Evolutionary conservation across 1,140 invertebrate genomes (phyloP).

Genomic region (Drosophila ohnishii): DNA sequence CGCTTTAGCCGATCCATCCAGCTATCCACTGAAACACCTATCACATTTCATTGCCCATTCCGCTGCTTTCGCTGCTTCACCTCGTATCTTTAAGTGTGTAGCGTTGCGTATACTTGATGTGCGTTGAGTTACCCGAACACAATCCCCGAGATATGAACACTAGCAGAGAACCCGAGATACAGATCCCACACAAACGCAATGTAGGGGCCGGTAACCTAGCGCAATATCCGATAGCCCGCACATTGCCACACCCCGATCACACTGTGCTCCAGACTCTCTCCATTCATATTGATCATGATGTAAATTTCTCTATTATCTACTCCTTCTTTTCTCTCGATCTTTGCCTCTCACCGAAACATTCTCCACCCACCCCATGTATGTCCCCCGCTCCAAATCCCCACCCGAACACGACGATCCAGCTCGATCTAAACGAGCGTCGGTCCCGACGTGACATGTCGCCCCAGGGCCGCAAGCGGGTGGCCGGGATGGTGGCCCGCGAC

Average conservation of each 20-base stretch:
- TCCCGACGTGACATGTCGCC: constrained; percentile 90
- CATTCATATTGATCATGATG: constrained; percentile 62
- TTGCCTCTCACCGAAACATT: constrained; percentile 23
- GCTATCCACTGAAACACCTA: background rate
- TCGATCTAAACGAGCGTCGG: constrained; percentile 83
- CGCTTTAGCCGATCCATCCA: constrained; percentile 26
- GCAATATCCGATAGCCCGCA: constrained; percentile 29
- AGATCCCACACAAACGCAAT: constrained; percentile 48
- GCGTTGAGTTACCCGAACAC: constrained; percentile 14
- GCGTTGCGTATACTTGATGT: constrained; percentile 56
- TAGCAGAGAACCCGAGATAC: constrained; percentile 32
- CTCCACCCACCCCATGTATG: constrained; percentile 13
- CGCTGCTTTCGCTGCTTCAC: constrained; percentile 35
- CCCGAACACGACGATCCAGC: constrained; percentile 60
- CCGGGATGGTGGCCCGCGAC: constrained; percentile 86
- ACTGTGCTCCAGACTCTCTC: constrained; percentile 29
- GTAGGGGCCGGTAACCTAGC: constrained; percentile 11
- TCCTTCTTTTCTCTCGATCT: constrained; percentile 60
- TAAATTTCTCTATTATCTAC: constrained; percentile 64
- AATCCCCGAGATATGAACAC: constrained; percentile 7
- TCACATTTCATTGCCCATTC: constrained; percentile 14
- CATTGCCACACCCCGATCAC: constrained; percentile 29
- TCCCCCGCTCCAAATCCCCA: constrained; percentile 16
- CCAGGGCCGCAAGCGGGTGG: constrained; percentile 88
- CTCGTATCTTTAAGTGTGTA: constrained; percentile 66